Evolutionary conservation across 2,888 invertebrate genomes (phyloP), one percentile per base, ranked within the genome.

Genomic region (Auanema sp.): DNA sequence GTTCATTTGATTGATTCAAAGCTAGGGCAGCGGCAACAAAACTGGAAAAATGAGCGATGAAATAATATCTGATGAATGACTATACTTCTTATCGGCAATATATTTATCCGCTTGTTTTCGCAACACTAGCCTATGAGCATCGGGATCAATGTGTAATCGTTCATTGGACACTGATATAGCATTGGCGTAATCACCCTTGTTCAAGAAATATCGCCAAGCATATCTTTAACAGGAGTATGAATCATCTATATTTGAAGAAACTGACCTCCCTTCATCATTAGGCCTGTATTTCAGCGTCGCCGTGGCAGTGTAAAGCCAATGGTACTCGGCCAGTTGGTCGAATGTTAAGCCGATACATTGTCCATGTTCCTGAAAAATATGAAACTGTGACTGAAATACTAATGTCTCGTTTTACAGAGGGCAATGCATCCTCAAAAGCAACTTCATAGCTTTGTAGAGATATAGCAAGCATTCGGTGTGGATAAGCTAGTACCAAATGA

Each of bases 1-100:
- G 91, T 49, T 91, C 90, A 77, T 91, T 90, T 0, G 95, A 93
- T 79, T 92, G 90, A 0, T 96, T 93, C 84, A 91, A 96, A 72
- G 91, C 89, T 76, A 89, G 88, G 0, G 97, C 97, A 0, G 87
- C 86, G 1, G 79, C 81, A 1, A 71, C 75, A 61, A 65, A 81
- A 41, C 80, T 80, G 59, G 24, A 60, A 61, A 47, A 14, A 12
- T 1, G n/a, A n/a, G n/a, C n/a, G n/a, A n/a, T n/a, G n/a, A n/a
- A n/a, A n/a, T n/a, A 43, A 43, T 14, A 43, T 14, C 14, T 43
- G 43, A 43, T 12, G 43, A 12, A 43, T 43, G 14, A 12, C 43
- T 43, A 43, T 12, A 83, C 79, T 83, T 79, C 53, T 77, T 78
- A 54, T 81, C 77, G 3, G 58, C 60, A 33, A 83, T 73, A 58